Evolutionary conservation across 2,113 vertebrate species (phyloP).

Genomic region (Hemicordylus capensis): DNA sequence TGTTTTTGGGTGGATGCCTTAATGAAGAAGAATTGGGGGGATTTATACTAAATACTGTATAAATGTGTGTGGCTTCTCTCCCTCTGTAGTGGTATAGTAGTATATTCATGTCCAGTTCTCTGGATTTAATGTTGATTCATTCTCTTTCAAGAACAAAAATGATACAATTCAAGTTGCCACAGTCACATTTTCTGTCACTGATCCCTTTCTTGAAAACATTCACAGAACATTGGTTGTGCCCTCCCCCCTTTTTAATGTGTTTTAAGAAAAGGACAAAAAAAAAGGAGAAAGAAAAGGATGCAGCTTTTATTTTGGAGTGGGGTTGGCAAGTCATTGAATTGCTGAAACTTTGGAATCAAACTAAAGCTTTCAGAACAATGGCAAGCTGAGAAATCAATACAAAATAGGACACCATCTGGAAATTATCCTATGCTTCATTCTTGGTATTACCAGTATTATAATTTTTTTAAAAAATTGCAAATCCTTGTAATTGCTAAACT

Average conservation of each 20-base stretch:
- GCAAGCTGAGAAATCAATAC: constrained; percentile 36
- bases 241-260: neutral
- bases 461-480: constrained; percentile 23
- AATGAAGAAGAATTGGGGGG: neutral
- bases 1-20: neutral
- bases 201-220: neutral
- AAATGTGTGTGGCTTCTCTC: neutral
- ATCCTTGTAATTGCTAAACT: constrained; percentile 45
- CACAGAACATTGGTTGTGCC: neutral
- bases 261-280: neutral
- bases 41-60: neutral
- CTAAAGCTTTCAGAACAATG: constrained; percentile 42
- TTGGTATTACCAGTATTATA: constrained; percentile 29
- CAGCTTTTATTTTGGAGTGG: constrained; percentile 18
- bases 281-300: accelerated
- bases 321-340: constrained; percentile 23
- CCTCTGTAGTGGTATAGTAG: neutral
- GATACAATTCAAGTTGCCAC: neutral
- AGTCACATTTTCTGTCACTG: neutral
- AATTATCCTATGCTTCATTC: constrained; percentile 48
- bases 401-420: constrained; percentile 55
- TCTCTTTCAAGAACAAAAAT: neutral
- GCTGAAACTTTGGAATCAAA: constrained; percentile 24
- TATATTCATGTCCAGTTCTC: neutral
- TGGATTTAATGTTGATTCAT: neutral